A percentile compares a stretch with the other conserved stretches of the same genome.
Evolutionary conservation across 2,888 invertebrate species (phyloP).

Genomic region (Lissonota sp.): DNA sequence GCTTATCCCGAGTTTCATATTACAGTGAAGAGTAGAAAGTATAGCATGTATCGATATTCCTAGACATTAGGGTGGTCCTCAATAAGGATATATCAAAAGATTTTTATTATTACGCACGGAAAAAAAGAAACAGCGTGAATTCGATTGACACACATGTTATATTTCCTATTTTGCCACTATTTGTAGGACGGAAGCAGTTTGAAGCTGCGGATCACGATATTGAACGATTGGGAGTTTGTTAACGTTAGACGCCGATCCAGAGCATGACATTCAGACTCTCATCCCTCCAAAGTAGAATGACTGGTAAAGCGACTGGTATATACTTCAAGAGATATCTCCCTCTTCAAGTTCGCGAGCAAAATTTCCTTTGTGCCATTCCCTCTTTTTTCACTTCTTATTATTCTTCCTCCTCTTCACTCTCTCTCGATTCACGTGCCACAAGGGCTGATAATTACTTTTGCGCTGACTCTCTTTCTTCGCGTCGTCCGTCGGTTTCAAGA

Average conservation of each 20-base stretch:
- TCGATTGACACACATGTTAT: too few species aligned
- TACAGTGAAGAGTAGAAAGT: conserved; percentile 21
- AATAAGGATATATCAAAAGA: conserved; percentile 17
- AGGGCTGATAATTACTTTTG: conserved; percentile 75
- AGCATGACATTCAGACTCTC: too few species aligned
- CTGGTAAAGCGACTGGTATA: too few species aligned
- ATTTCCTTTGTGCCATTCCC: conserved; percentile 21
- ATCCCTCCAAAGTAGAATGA: too few species aligned
- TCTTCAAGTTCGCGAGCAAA: conserved; percentile 32
- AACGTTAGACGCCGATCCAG: too few species aligned
- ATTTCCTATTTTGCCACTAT: too few species aligned
- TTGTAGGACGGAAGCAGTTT: too few species aligned
- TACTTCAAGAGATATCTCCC: neutral
- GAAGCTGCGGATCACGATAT: too few species aligned
- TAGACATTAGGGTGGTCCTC: conserved; percentile 7
- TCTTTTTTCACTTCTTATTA: conserved; percentile 13
- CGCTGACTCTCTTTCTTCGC: conserved; percentile 36
- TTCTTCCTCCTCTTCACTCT: conserved; percentile 26
- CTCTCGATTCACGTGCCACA: conserved; percentile 55
- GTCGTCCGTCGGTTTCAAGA: neutral
- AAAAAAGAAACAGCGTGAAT: too few species aligned
- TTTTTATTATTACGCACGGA: too few species aligned
- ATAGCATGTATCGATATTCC: conserved; percentile 24
- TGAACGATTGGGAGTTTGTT: too few species aligned
- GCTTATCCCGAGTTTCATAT: conserved; percentile 47